Evolutionary conservation across 2,113 vertebrate genomes (phyloP).

Genomic region (Mormyrus lacerda): DNA sequence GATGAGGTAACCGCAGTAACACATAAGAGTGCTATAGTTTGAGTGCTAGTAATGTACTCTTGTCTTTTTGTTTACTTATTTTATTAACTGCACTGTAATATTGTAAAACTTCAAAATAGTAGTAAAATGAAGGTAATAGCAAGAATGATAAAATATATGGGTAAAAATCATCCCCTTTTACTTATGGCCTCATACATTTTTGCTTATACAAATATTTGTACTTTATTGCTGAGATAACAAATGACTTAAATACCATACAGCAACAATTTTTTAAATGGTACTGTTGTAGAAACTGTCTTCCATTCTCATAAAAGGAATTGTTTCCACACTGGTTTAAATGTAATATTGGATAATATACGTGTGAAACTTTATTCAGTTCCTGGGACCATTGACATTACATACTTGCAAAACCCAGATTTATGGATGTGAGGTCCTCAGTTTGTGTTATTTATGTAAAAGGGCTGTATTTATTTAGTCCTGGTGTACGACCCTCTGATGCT

Average conservation of each 20-base stretch:
- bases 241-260: background rate
- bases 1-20: background rate
- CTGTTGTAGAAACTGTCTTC: background rate
- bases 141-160: background rate
- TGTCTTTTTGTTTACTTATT: background rate
- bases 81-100: background rate
- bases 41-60: background rate
- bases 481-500: background rate
- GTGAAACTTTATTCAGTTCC: background rate
- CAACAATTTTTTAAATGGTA: background rate
- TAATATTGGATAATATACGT: constrained; percentile 11
- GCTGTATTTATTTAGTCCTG: constrained; percentile 18
- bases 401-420: constrained; percentile 16
- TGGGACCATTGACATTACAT: background rate
- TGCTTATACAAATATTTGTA: background rate
- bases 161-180: background rate
- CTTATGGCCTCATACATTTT: background rate
- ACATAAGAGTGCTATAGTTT: background rate
- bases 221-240: background rate
- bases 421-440: background rate
- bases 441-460: constrained; percentile 22
- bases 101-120: background rate
- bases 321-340: constrained; percentile 5
- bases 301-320: background rate
- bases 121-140: background rate